Base-by-base conservation (phyloP, 2,797 vertebrate species). In the Labroides dimidiatus region DNA sequence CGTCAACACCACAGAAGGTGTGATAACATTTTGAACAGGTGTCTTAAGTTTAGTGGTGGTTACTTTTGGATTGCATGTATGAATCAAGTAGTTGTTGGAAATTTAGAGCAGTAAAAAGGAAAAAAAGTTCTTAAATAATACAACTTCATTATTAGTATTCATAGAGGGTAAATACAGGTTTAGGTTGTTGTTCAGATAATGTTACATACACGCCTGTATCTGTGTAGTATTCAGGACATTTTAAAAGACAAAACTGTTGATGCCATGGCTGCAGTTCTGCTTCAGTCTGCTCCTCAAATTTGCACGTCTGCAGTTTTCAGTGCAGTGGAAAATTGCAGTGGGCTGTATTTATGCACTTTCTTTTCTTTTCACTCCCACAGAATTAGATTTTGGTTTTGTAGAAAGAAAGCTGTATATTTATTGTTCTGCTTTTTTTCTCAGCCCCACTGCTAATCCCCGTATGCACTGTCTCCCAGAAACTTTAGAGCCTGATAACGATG, bases 1-100 rank as follows among this genome's bases (percentile, higher is more conserved):
- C 57, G 39, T 86, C 68, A 95, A 94, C 80, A 69, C 41, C 56
- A 93, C 92, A 44, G 91, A 92, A 78, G 93, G 94, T 95, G 62
- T n/a, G 77, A 27, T 56, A 17, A 4, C 4, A 23, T 1, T 41
- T 51, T 3, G 20, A 8, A 43, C 4, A 37, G 8, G 30, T 17
- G 19, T 13, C 7, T 11, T 12, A n/a, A n/a, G 10, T 58, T 51
- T 49, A 10, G 6, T 13, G 16, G 16, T n/a, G 13, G 10, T 20
- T 17, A 11, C n/a, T n/a, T n/a, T 14, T 33, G 6, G 4, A 13
- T 52, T 36, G 39, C 7, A 36, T 37, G 11, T 37, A 52, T 21
- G 12, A 17, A 27, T 30, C 4, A 24, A 20, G 14, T 8, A 37
- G 30, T 6, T 17, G 15, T 57, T 4, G 7, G 17, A 27, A 36